Evolutionary conservation across 2,797 vertebrate genomes (phyloP), one percentile per base, ranked within the genome.

Genomic region (Pelodytes ibericus): DNA sequence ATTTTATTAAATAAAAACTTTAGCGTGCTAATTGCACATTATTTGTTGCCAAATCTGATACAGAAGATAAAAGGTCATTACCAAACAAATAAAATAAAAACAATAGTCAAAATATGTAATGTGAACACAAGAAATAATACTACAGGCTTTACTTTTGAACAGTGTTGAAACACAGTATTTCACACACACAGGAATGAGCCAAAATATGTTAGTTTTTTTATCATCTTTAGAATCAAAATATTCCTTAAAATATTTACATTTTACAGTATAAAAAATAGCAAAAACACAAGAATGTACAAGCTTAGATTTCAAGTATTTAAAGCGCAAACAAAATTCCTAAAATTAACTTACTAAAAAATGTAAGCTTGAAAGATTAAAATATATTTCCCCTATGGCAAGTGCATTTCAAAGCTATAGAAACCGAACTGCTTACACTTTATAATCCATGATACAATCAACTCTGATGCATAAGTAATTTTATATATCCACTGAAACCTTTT

Each of bases 211-310:
- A 91, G 90, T 91, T 68, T 88, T 92, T 71, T n/a, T n/a, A n/a
- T n/a, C 87, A 72, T 91, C 87, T 87, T 91, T 87, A 90, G 89
- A 93, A 92, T 92, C 89, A 93, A 93, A 93, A 93, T 93, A 93
- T 91, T 87, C 90, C 90, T 92, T 93, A 93, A 92, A 93, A 93
- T 93, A 93, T 93, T 90, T 93, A 93, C 91, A 93, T 91, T 92
- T 89, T 92, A 93, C 91, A 92, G 90, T 93, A 93, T 88, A 93
- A 93, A 93, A 75, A 87, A 92, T 92, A 93, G 89, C 84, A 92
- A 93, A 53, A 91, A 92, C 88, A 93, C 89, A 87, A 85, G 89
- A 90, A 93, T 93, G 88, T 93, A 93, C 91, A 93, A 88, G 91
- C 92, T 90, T 84, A 90, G 87, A 87, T 90, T 91, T 92, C 91